Evolutionary conservation across 2,113 vertebrate genomes (phyloP), one percentile per base, ranked within the genome.

Genomic region (Chinchilla lanigera): DNA sequence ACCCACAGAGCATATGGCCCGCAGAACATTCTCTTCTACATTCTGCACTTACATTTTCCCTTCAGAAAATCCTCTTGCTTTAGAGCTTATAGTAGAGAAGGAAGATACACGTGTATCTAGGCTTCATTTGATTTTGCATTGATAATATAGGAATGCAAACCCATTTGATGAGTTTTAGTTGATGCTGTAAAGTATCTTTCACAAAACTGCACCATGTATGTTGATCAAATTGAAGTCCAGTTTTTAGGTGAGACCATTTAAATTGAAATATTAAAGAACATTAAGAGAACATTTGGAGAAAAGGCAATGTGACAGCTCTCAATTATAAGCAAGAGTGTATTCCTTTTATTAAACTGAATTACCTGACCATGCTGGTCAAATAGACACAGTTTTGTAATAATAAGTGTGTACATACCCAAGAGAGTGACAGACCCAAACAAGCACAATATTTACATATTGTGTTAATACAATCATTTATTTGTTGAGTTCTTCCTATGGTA

Each of bases 1-100:
- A 20, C 89, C 92, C 96, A 93, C 96, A 93, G 69, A 96, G 50
- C 93, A 84, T 63, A 96, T 94, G 96, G 82, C 71, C 75, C n/a
- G 54, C 0, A 1, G 93, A 97, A 97, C 83, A 80, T n/a, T 91
- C 77, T 83, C 80, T 84, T 94, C 83, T 87, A 33, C 52, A 5
- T 89, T 77, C 44, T 24, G 33, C 35, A 65, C 65, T 86, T 86
- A 38, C 77, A 75, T 83, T 56, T 88, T 86, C 52, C 65, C 41
- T 89, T 50, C 50, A 60, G 52, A 60, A 83, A 78, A 44, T 35
- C 41, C 69, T 94, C 58, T 71, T 47, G 11, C 35, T 93, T 67
- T 24, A 63, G 28, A 30, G 8, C 33, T 80, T 33, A 63, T 9
- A 0, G 20, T 14, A 67, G 38, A 65, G 35, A 87, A 93, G 52